These are phyloP conservation scores for Dynastes grantii DNA, from an alignment of 2,888 invertebrate species.

Conservation along the genomic window DNA sequence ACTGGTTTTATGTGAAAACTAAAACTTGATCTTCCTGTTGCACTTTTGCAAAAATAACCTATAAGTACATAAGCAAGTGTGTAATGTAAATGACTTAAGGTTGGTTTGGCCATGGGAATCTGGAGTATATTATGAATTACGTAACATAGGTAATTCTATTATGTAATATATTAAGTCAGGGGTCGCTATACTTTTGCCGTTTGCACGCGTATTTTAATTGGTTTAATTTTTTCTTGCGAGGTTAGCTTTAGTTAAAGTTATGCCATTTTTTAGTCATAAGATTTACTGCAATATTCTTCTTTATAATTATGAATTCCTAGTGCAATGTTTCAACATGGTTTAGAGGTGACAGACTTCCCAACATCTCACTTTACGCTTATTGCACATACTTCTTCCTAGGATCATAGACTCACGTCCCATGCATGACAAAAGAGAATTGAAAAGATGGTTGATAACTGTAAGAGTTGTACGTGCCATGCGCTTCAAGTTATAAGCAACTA, in stretches of 20 bases:
- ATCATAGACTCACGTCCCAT: too few species aligned
- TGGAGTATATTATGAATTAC: conserved; percentile 41
- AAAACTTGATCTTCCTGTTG: conserved; percentile 50
- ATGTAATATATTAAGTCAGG: neutral
- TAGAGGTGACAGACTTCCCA: too few species aligned
- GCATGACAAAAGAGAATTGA: too few species aligned
- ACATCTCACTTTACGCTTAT: too few species aligned
- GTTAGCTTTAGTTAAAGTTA: neutral
- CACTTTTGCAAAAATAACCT: conserved; percentile 42
- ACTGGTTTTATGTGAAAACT: conserved; percentile 45
- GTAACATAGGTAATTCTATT: conserved; percentile 29
- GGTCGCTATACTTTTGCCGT: neutral
- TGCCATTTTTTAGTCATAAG: too few species aligned
- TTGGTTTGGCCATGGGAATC: conserved; percentile 36
- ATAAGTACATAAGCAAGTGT: conserved; percentile 11
- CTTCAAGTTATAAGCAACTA: too few species aligned
- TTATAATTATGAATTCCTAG: neutral
- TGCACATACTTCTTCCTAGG: too few species aligned
- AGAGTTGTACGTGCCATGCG: too few species aligned
- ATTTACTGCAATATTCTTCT: too few species aligned
- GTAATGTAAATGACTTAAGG: conserved; percentile 25
- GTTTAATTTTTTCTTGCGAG: too few species aligned
- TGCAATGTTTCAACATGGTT: too few species aligned
- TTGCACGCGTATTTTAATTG: neutral
- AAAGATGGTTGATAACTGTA: too few species aligned